Evolutionary conservation across 2,797 vertebrate genomes (phyloP).

Genomic region (Uromys caudimaculatus): DNA sequence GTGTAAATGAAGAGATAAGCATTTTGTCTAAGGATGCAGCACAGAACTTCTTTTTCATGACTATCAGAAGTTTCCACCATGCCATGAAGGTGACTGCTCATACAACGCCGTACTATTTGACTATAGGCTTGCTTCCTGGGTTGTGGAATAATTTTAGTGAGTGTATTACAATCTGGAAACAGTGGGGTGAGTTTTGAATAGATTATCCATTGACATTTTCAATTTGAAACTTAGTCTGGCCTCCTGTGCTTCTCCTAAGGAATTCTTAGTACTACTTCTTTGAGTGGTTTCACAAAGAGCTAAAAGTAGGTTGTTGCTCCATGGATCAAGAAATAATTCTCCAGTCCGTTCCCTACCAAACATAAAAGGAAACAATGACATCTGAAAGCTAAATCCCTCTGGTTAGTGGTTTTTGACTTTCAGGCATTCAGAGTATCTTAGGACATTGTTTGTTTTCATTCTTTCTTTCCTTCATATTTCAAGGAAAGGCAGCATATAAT

Average conservation of each 20-base stretch:
- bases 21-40: neutral
- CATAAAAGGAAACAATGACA: neutral
- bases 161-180: neutral
- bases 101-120: neutral
- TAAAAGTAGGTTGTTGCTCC: neutral
- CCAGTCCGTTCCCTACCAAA: neutral
- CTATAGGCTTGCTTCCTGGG: neutral
- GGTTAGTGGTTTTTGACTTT: neutral
- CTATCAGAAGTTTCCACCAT: neutral
- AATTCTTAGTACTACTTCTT: neutral
- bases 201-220: neutral
- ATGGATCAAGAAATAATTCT: neutral
- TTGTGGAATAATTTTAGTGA: neutral
- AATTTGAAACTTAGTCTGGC: neutral
- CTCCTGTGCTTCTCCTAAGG: neutral
- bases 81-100: neutral
- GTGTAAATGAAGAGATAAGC: neutral
- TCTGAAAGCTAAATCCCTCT: neutral
- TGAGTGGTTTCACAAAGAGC: neutral
- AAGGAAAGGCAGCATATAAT: neutral
- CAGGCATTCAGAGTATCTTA: constrained; percentile 12
- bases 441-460: constrained; percentile 74
- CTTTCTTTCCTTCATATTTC: neutral
- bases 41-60: neutral
- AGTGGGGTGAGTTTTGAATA: neutral